A percentile compares a stretch with the other conserved stretches of the same genome.
Conservation (phyloP, 2,888 invertebrate genomes). For the Pomacea canaliculata region DNA sequence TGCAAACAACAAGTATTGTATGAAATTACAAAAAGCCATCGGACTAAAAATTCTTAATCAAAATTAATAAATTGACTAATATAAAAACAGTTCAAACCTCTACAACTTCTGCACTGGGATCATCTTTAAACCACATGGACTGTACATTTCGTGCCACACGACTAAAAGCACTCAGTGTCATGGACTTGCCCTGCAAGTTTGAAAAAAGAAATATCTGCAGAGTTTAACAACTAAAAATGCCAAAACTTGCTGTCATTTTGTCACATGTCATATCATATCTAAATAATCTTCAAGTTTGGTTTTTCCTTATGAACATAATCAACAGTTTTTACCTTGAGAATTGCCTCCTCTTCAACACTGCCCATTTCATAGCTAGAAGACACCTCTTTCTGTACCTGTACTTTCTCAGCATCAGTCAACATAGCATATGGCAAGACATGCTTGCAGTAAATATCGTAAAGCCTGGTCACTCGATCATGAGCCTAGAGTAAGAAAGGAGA, state of each 20-base stretch:
- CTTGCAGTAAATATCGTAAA: slow-evolving; percentile 92
- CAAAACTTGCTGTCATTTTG: not conserved
- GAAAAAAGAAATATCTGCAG: not conserved
- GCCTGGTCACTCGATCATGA: slow-evolving; percentile 83
- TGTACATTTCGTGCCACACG: slow-evolving; percentile 85
- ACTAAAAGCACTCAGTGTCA: slow-evolving; percentile 84
- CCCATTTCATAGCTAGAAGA: slow-evolving; percentile 30
- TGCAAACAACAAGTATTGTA: too few relatives aligned
- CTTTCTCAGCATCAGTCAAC: slow-evolving; percentile 44
- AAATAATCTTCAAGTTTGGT: not conserved
- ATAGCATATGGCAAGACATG: slow-evolving; percentile 91
- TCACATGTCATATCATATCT: not conserved
- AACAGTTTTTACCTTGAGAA: slow-evolving; percentile 28
- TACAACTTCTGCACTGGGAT: slow-evolving; percentile 76
- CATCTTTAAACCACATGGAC: slow-evolving; percentile 83
- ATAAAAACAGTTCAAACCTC: slow-evolving; percentile 72
- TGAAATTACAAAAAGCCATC: too few relatives aligned
- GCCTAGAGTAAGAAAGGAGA: slow-evolving; percentile 60
- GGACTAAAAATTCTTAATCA: too few relatives aligned
- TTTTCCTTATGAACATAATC: too few relatives aligned
- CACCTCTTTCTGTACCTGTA: slow-evolving; percentile 39
- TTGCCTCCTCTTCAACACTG: slow-evolving; percentile 36
- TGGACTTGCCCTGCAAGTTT: slow-evolving; percentile 77
- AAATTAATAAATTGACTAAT: too few relatives aligned
- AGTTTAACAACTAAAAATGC: not conserved